Conservation (phyloP, 92 coral and sea anemone genomes). For the Actinernus sp. region DNA sequence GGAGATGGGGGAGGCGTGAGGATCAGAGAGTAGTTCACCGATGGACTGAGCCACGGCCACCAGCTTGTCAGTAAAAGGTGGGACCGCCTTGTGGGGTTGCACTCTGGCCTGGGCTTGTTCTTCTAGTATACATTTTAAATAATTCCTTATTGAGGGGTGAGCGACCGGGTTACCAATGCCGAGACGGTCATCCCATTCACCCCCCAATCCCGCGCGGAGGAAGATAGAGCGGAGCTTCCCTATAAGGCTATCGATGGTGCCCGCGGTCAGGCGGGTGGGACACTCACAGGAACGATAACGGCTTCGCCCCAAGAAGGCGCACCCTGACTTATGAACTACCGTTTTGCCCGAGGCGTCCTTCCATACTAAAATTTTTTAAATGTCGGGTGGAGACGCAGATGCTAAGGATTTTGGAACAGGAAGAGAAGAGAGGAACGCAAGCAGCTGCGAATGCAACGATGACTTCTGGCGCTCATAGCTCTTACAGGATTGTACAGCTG, state of each 20-base stretch:
- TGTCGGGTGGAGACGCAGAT: neutral
- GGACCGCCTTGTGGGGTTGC: too few species aligned
- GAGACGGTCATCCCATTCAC: constrained; percentile 22
- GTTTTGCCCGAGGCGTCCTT: constrained; percentile 10
- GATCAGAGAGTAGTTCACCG: too few species aligned
- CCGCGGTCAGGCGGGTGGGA: constrained; percentile 22
- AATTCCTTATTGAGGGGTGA: too few species aligned
- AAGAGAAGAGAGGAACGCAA: constrained; percentile 5
- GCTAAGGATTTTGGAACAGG: neutral
- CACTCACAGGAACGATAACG: constrained; percentile 3
- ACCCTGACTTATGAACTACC: neutral
- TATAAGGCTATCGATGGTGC: constrained; percentile 30
- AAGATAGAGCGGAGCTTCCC: constrained; percentile 37
- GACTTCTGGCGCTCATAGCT: constrained; percentile 5
- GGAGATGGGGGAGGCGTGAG: too few species aligned
- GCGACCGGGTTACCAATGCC: too few species aligned
- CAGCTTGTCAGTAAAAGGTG: too few species aligned
- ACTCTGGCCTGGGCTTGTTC: too few species aligned
- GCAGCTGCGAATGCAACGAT: too few species aligned
- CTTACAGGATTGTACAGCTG: constrained; percentile 2
- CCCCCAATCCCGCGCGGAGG: constrained; percentile 8
- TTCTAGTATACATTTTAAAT: too few species aligned
- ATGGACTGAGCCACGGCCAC: too few species aligned
- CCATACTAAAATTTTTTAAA: constrained; percentile 5
- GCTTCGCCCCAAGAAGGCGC: constrained; percentile 7